phyloP scores from a whole-genome alignment of 1,140 invertebrate genomes.

The Anastrepha obliqua region DNA sequence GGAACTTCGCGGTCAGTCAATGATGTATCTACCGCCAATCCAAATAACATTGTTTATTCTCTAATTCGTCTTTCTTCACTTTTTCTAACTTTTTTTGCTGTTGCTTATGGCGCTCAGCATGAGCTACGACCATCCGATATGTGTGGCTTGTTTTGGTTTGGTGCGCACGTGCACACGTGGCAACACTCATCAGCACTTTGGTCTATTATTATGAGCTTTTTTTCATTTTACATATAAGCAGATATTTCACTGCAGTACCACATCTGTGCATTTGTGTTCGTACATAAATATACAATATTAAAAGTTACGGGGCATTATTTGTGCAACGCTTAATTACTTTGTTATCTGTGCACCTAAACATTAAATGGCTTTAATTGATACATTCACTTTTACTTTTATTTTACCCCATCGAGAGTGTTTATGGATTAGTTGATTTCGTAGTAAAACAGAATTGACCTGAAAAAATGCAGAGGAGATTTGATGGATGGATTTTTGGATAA shows the following conservation, averaged over 20 bases:
- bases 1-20: neutral
- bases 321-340: conserved; percentile 40
- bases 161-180: neutral
- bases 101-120: neutral
- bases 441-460: too few relatives aligned
- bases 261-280: neutral
- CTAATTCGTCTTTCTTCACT: neutral
- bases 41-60: neutral
- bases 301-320: conserved; percentile 1
- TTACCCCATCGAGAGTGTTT: neutral
- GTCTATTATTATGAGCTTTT: neutral
- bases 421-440: neutral
- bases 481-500: too few relatives aligned
- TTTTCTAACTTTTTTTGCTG: too few relatives aligned
- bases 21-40: neutral
- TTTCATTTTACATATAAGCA: neutral
- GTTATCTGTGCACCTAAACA: conserved; percentile 15
- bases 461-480: too few relatives aligned
- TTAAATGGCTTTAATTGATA: conserved; percentile 37
- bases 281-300: neutral
- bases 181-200: conserved; percentile 1
- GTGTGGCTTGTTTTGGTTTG: neutral
- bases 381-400: conserved; percentile 51
- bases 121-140: too few relatives aligned
- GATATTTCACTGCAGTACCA: neutral